phyloP scores from a whole-genome alignment of 2,888 invertebrate genomes.

The Zonitis immaculata region DNA sequence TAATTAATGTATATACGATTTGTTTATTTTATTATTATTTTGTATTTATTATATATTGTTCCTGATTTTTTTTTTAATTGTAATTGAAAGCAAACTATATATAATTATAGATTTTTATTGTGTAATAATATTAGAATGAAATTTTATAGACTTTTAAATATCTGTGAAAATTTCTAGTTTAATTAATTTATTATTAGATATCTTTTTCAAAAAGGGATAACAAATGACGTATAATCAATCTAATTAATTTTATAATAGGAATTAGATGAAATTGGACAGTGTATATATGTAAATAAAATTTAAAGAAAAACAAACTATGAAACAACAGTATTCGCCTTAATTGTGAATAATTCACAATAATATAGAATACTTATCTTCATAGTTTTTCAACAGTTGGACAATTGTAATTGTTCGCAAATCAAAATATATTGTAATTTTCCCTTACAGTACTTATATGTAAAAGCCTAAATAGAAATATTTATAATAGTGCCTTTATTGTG shows the following conservation, averaged over 20 bases:
- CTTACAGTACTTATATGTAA: slow-evolving; percentile 38
- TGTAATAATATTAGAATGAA: slow-evolving; percentile 13
- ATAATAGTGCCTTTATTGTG: slow-evolving; percentile 45
- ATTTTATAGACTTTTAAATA: slow-evolving; percentile 20
- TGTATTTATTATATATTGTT: slow-evolving; percentile 49
- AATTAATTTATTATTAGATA: slow-evolving; percentile 27
- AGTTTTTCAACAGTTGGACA: too few species aligned
- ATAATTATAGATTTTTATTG: slow-evolving; percentile 25
- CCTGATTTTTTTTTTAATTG: slow-evolving; percentile 40
- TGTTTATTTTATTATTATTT: slow-evolving; percentile 31
- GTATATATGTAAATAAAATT: slow-evolving; percentile 42
- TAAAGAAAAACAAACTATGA: too few species aligned
- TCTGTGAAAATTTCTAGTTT: slow-evolving; percentile 28
- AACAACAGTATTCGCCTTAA: slow-evolving; percentile 30
- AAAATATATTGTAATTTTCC: slow-evolving; percentile 1
- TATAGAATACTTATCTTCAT: slow-evolving; percentile 7
- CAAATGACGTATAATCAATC: background rate
- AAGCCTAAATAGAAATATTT: slow-evolving; percentile 20
- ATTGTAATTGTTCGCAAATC: background rate
- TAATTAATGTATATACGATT: slow-evolving; percentile 40
- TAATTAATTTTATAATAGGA: background rate
- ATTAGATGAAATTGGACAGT: slow-evolving; percentile 10
- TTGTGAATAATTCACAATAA: slow-evolving; percentile 11
- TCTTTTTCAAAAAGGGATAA: slow-evolving; percentile 10
- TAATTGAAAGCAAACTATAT: background rate